These are phyloP conservation scores for Hydropotes inermis DNA, from an alignment of 2,113 vertebrate species.

Conservation along the genomic window DNA sequence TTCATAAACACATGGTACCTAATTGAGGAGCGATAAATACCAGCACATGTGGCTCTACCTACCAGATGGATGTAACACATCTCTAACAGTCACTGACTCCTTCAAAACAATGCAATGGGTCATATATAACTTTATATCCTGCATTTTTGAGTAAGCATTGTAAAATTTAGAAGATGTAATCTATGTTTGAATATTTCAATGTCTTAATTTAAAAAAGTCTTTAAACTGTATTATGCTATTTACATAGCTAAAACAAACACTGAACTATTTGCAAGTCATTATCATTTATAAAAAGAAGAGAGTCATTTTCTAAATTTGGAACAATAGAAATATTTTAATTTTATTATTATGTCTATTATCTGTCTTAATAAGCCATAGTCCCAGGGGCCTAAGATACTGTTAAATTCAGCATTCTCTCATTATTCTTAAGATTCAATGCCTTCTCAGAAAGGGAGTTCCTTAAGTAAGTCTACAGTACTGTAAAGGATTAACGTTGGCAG, in stretches of 20 bases:
- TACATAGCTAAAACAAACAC: slow-evolving; percentile 49
- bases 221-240: slow-evolving; percentile 39
- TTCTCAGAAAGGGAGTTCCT: slow-evolving; percentile 15
- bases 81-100: not conserved
- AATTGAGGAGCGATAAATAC: not conserved
- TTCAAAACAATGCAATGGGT: not conserved
- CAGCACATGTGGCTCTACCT: not conserved
- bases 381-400: slow-evolving; percentile 43
- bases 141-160: not conserved
- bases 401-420: slow-evolving; percentile 48
- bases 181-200: slow-evolving; percentile 23
- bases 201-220: slow-evolving; percentile 68
- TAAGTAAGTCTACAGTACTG: not conserved
- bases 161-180: slow-evolving; percentile 1
- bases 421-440: slow-evolving; percentile 31
- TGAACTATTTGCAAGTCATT: slow-evolving; percentile 46
- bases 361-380: slow-evolving; percentile 65
- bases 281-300: slow-evolving; percentile 62
- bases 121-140: not conserved
- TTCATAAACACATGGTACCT: not conserved
- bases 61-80: not conserved
- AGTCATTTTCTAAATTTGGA: slow-evolving; percentile 70
- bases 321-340: slow-evolving; percentile 65
- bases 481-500: not conserved
- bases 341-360: slow-evolving; percentile 70